These are phyloP conservation scores for Deilephila elpenor DNA, from an alignment of 2,888 invertebrate species.

Conservation along the genomic window DNA sequence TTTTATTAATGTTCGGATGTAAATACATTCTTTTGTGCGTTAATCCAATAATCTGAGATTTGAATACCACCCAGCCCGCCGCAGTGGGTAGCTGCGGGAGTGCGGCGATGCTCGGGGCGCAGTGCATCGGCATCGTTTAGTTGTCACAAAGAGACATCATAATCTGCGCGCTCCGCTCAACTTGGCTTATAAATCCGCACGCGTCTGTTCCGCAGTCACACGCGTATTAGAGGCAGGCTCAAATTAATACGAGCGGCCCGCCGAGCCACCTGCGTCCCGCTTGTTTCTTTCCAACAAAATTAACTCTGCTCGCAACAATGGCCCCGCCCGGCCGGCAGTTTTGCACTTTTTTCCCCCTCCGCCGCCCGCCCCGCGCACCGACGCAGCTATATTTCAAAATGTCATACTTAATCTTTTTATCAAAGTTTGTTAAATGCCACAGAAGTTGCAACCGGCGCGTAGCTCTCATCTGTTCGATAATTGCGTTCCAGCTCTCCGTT, in stretches of 20 bases:
- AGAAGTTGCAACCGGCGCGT: conserved; percentile 79
- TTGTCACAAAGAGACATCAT: conserved; percentile 60
- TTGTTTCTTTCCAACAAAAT: conserved; percentile 32
- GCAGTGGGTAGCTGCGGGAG: background rate
- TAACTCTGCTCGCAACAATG: conserved; percentile 32
- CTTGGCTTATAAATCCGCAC: conserved; percentile 75
- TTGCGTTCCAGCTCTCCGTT: conserved; percentile 64
- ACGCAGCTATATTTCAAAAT: conserved; percentile 83
- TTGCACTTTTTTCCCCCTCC: conserved; percentile 25
- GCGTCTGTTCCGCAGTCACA: conserved; percentile 73
- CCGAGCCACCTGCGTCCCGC: conserved; percentile 58
- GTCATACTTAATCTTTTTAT: conserved; percentile 85
- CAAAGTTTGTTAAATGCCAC: conserved; percentile 82
- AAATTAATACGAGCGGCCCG: conserved; percentile 77
- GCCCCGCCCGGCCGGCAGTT: conserved; percentile 27
- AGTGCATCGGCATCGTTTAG: conserved; percentile 13
- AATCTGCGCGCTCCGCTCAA: conserved; percentile 70
- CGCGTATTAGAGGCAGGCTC: conserved; percentile 78
- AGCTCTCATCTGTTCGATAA: conserved; percentile 75
- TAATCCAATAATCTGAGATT: conserved; percentile 18
- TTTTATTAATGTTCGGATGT: background rate
- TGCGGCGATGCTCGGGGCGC: too few relatives aligned
- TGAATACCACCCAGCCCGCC: background rate
- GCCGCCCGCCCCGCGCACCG: conserved; percentile 53
- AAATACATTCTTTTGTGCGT: conserved; percentile 9